Evolutionary conservation across 2,113 vertebrate genomes (phyloP).

Genomic region (Pachycephala philippinensis): DNA sequence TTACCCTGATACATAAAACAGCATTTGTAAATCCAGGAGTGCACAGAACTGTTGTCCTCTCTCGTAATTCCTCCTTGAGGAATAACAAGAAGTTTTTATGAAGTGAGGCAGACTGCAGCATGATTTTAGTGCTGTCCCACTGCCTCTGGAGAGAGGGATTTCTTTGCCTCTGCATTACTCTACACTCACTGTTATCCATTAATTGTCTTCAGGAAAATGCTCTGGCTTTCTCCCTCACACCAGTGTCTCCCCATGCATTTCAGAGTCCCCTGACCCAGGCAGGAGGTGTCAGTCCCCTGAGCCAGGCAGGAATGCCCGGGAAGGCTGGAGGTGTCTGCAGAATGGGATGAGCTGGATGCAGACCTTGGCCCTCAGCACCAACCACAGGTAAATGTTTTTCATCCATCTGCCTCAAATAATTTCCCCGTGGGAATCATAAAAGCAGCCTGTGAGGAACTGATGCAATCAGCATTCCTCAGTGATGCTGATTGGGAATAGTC

Average conservation of each 20-base stretch:
- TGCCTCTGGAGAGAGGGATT: background rate
- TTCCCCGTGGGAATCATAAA: background rate
- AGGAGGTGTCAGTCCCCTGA: background rate
- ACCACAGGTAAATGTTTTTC: background rate
- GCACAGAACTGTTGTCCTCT: background rate
- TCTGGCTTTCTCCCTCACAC: background rate
- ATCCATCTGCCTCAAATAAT: background rate
- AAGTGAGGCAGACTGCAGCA: background rate
- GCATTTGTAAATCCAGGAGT: background rate
- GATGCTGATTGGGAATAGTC: background rate
- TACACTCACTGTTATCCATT: accelerated
- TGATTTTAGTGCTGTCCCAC: background rate
- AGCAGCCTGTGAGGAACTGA: background rate
- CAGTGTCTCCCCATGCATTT: accelerated
- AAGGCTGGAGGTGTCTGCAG: background rate
- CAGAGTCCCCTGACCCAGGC: background rate
- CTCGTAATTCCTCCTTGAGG: background rate
- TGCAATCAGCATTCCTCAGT: background rate
- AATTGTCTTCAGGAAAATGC: background rate
- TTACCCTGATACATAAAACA: background rate
- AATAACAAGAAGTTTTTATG: background rate
- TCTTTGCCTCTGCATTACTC: background rate
- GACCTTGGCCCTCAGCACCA: background rate
- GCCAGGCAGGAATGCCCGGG: background rate
- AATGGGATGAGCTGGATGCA: background rate